A percentile compares a stretch with the other conserved stretches of the same genome.
Conservation (phyloP, 2,888 invertebrate genomes). For the Lasioglossum calceatum region DNA sequence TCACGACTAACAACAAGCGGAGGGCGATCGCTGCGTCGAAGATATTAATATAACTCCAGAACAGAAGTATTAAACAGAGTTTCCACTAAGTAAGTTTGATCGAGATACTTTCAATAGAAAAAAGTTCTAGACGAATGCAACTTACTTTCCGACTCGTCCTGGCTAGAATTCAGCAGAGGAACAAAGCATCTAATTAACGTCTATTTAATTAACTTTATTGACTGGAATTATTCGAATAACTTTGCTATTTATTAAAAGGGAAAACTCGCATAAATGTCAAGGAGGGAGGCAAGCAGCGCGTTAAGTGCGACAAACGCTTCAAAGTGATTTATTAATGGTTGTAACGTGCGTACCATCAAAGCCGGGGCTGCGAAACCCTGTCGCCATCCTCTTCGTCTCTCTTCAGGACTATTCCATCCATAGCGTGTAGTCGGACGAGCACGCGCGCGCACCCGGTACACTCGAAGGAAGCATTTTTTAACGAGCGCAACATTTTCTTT, state of each 20-base stretch:
- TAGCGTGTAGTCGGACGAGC: not conserved
- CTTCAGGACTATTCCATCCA: not conserved
- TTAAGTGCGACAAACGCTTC: constrained; percentile 68
- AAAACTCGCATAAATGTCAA: constrained; percentile 13
- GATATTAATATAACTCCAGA: not conserved
- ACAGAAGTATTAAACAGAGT: not conserved
- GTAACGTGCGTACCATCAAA: constrained; percentile 69
- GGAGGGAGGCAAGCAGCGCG: constrained; percentile 18
- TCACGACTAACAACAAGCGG: not conserved
- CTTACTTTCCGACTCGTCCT: not conserved
- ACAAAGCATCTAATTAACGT: not conserved
- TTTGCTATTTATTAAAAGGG: constrained; percentile 19
- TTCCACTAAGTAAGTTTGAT: not conserved
- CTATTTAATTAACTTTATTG: not conserved
- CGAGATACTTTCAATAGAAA: not conserved
- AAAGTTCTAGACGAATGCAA: not conserved
- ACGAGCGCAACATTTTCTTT: constrained; percentile 63
- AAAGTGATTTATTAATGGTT: constrained; percentile 79
- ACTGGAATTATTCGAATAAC: not conserved
- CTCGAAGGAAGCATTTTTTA: constrained; percentile 60
- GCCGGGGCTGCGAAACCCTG: constrained; percentile 40
- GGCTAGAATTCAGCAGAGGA: not conserved
- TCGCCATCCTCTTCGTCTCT: not conserved
- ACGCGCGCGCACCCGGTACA: constrained; percentile 44
- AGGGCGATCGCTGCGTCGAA: not conserved